These are phyloP conservation scores for Phyllostomus discolor DNA, from an alignment of 2,113 vertebrate genomes.

Conservation along the genomic window DNA sequence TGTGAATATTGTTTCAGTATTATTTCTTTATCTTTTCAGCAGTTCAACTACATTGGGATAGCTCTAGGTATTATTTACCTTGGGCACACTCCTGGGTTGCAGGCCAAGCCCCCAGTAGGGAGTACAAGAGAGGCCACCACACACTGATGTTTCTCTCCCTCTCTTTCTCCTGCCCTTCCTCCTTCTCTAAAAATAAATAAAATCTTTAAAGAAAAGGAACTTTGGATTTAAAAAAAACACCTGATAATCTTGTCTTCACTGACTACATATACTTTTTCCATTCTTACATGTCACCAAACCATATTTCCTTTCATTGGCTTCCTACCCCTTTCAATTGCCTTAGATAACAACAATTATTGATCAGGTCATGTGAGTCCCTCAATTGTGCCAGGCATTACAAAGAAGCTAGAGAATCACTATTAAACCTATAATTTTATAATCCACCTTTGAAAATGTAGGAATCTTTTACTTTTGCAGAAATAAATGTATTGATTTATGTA, in stretches of 20 bases:
- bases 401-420: background rate
- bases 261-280: background rate
- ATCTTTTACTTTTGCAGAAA: constrained; percentile 10
- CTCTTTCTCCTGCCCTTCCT: background rate
- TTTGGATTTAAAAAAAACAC: no score
- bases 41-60: background rate
- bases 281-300: background rate
- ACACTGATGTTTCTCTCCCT: no score
- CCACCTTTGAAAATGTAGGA: background rate
- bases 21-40: background rate
- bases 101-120: no score
- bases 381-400: background rate
- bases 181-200: no score
- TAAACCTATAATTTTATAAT: background rate
- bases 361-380: background rate
- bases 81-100: no score
- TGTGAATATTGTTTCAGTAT: background rate
- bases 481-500: background rate
- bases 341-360: background rate
- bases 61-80: background rate
- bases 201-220: no score
- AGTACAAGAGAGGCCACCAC: no score
- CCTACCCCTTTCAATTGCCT: background rate
- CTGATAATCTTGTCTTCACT: background rate
- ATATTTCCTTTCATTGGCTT: background rate